Percentiles rank a stretch among this genome's conserved stretches.
Conservation (phyloP, 2,888 invertebrate species). For the Zhuqinia jingwanae region DNA sequence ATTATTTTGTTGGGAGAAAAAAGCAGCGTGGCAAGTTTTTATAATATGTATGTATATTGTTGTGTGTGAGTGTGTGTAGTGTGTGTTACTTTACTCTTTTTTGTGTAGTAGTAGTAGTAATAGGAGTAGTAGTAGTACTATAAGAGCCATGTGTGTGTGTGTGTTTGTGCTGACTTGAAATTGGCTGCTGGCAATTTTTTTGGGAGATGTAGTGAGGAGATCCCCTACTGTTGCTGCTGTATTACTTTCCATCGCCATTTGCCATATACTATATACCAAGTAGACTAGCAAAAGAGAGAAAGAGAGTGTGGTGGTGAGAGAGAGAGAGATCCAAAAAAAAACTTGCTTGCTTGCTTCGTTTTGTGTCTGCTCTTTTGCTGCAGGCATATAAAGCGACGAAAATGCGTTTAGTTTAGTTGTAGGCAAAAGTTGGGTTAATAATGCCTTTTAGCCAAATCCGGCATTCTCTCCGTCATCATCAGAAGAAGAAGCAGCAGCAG, state of each 20-base stretch:
- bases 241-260: constrained; percentile 43
- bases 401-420: constrained; percentile 78
- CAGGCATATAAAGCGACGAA: constrained; percentile 71
- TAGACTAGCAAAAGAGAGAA: neutral
- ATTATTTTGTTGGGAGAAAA: constrained; percentile 12
- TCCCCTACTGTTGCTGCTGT: constrained; percentile 60
- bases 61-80: neutral
- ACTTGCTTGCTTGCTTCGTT: constrained; percentile 60
- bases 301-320: neutral
- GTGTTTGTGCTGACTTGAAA: constrained; percentile 66
- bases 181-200: constrained; percentile 64
- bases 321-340: constrained; percentile 51
- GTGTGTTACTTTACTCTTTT: constrained; percentile 44
- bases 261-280: neutral
- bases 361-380: constrained; percentile 63
- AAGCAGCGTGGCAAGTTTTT: constrained; percentile 47
- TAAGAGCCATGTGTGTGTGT: constrained; percentile 54
- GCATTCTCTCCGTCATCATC: constrained; percentile 78
- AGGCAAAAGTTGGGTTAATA: constrained; percentile 80
- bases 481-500: constrained; percentile 61
- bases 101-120: neutral
- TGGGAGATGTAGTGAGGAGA: constrained; percentile 42
- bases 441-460: constrained; percentile 79
- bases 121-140: neutral
- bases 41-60: neutral